phyloP scores from a whole-genome alignment of 2,797 vertebrate species.

The Channa striata region DNA sequence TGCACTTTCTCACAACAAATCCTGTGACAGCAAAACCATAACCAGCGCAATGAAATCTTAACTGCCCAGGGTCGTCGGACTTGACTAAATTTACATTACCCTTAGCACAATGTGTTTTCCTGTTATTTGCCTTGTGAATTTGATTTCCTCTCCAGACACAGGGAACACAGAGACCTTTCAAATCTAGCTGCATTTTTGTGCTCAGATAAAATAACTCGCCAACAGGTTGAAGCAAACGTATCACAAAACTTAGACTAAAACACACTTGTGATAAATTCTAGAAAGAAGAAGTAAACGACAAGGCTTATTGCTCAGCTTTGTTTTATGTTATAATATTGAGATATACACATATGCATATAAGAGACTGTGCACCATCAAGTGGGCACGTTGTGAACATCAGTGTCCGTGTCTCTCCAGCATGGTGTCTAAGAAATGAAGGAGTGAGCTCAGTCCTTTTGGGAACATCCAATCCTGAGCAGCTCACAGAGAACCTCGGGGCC shows the following conservation, averaged over 20 bases:
- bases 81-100: slow-evolving; percentile 1
- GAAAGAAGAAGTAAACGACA: neutral
- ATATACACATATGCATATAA: no score
- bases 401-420: slow-evolving; percentile 82
- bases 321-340: neutral
- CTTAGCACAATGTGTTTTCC: neutral
- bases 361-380: slow-evolving; percentile 42
- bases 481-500: slow-evolving; percentile 98
- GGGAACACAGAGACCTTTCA: neutral
- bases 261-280: slow-evolving; percentile 1
- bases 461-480: slow-evolving; percentile 96
- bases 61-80: slow-evolving; percentile 3
- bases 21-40: slow-evolving; percentile 2
- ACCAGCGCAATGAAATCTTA: slow-evolving; percentile 1
- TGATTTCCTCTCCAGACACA: slow-evolving; percentile 4
- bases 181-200: slow-evolving; percentile 5
- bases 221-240: no score
- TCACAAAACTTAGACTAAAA: neutral
- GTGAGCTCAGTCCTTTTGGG: slow-evolving; percentile 98
- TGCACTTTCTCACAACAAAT: slow-evolving; percentile 3
- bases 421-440: slow-evolving; percentile 97
- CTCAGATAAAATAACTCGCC: no score
- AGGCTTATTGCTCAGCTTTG: neutral
- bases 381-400: slow-evolving; percentile 25
- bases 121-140: slow-evolving; percentile 5